phyloP scores from a whole-genome alignment of 2,797 vertebrate genomes.

The Sebastes itinus region DNA sequence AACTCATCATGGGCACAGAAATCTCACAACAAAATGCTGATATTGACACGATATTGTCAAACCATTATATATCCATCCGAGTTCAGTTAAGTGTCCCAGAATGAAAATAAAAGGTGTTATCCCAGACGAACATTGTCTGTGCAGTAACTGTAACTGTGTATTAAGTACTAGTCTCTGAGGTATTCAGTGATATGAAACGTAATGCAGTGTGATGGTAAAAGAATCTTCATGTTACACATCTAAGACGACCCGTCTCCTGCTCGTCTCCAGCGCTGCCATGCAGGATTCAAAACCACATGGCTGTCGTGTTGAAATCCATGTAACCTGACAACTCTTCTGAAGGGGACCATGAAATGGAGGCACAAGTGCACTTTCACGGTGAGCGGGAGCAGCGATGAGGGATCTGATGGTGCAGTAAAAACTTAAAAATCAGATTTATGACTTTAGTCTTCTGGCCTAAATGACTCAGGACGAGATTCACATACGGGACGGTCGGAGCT shows the following conservation, averaged over 20 bases:
- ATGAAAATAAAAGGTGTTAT: background rate
- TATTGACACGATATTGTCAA: background rate
- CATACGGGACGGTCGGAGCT: accelerated
- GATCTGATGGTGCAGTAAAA: slow-evolving; percentile 30
- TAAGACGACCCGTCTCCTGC: slow-evolving; percentile 9
- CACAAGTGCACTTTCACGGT: slow-evolving; percentile 48
- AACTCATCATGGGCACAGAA: accelerated
- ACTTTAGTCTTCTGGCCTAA: background rate
- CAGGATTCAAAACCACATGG: slow-evolving; percentile 39
- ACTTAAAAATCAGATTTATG: slow-evolving; percentile 8
- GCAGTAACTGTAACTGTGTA: background rate
- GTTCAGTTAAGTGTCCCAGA: background rate
- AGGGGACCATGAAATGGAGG: slow-evolving; percentile 50
- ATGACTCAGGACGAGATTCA: background rate
- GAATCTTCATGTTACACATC: slow-evolving; percentile 25
- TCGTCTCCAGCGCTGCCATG: slow-evolving; percentile 25
- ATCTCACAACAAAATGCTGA: no score
- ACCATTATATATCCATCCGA: background rate
- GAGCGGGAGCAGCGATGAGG: slow-evolving; percentile 8
- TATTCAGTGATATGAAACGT: background rate
- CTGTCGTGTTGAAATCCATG: slow-evolving; percentile 46
- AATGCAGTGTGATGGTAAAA: background rate
- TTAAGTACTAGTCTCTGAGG: background rate
- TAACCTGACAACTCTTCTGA: slow-evolving; percentile 67
- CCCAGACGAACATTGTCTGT: background rate